A percentile compares a stretch with the other conserved stretches of the same genome.
Conservation (phyloP, 2,888 invertebrate species). For the Meandrusa payeni region DNA sequence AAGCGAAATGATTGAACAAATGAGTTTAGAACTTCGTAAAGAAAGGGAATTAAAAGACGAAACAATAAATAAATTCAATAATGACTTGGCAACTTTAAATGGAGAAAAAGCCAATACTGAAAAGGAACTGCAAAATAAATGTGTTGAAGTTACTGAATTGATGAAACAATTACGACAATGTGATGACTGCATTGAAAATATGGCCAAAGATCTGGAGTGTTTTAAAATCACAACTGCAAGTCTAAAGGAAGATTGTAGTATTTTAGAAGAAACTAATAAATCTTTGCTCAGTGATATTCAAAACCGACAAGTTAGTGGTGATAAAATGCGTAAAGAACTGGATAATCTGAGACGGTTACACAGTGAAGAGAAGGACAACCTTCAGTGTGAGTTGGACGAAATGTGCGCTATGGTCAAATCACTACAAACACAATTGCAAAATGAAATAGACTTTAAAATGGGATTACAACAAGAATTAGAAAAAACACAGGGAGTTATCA, state of each 20-base stretch:
- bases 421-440: slow-evolving; percentile 50
- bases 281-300: slow-evolving; percentile 43
- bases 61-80: slow-evolving; percentile 42
- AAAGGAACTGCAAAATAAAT: slow-evolving; percentile 21
- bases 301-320: slow-evolving; percentile 38
- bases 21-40: slow-evolving; percentile 49
- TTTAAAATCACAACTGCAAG: slow-evolving; percentile 36
- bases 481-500: slow-evolving; percentile 20
- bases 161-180: slow-evolving; percentile 35
- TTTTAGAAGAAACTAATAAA: slow-evolving; percentile 41
- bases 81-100: slow-evolving; percentile 30
- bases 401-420: slow-evolving; percentile 45
- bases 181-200: slow-evolving; percentile 35
- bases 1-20: slow-evolving; percentile 54
- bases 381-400: slow-evolving; percentile 48
- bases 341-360: slow-evolving; percentile 40
- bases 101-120: slow-evolving; percentile 23
- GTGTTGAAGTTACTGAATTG: slow-evolving; percentile 39
- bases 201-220: slow-evolving; percentile 43
- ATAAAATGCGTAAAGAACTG: slow-evolving; percentile 42
- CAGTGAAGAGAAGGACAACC: slow-evolving; percentile 42
- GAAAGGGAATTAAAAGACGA: slow-evolving; percentile 47
- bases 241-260: slow-evolving; percentile 39
- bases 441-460: slow-evolving; percentile 53
- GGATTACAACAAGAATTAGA: slow-evolving; percentile 43